Evolutionary conservation across 2,888 invertebrate genomes (phyloP).

Genomic region (Heliconius cydno): DNA sequence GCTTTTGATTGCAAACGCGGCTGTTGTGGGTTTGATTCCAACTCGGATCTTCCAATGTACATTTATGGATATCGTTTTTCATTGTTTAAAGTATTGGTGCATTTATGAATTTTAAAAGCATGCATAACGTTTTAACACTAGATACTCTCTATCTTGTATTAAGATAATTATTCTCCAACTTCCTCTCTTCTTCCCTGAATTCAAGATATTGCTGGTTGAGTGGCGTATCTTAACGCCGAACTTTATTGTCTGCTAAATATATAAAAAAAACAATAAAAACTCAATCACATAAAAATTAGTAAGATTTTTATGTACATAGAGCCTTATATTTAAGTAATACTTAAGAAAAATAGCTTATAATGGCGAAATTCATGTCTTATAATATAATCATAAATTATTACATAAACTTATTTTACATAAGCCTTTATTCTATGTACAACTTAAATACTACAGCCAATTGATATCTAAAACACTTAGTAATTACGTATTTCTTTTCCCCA

Average conservation of each 20-base stretch:
- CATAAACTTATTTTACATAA: constrained; percentile 12
- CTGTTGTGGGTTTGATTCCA: background rate
- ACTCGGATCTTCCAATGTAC: background rate
- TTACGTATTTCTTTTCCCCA: constrained; percentile 82
- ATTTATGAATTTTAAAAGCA: too few species aligned
- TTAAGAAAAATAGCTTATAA: background rate
- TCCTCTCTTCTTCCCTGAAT: too few species aligned
- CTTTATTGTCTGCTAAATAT: too few species aligned
- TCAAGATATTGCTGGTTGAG: too few species aligned
- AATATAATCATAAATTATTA: constrained; percentile 2
- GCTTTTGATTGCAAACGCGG: background rate
- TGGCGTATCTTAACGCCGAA: too few species aligned
- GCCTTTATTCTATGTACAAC: constrained; percentile 22
- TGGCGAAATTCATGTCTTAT: background rate
- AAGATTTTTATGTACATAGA: background rate
- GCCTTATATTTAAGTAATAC: too few species aligned
- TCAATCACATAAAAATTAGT: background rate
- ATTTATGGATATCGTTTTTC: too few species aligned
- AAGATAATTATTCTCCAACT: too few species aligned
- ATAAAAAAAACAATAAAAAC: too few species aligned
- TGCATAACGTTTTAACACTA: too few species aligned
- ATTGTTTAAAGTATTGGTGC: too few species aligned
- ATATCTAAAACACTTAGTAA: constrained; percentile 57
- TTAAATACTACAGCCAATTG: constrained; percentile 26
- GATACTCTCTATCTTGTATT: too few species aligned